Base-by-base conservation (phyloP, 1,140 invertebrate genomes). In the Lethocerus indicus region DNA sequence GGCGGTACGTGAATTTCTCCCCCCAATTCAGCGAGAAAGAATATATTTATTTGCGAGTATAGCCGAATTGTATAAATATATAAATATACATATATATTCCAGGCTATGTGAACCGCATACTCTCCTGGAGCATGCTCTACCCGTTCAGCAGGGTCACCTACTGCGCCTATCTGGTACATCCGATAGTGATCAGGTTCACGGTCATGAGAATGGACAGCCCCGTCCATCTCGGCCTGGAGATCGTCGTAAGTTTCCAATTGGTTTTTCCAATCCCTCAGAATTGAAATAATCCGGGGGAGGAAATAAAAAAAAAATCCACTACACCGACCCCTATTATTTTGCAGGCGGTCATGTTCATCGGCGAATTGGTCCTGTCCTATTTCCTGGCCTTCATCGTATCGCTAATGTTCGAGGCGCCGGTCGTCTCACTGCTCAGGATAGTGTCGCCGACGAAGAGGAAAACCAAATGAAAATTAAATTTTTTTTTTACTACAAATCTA, bases 131-230 rank as follows among this genome's bases (percentile, higher is more conserved):
- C 21, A 72, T 80, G 45, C 64, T 87, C 7, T 86, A 87, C 64
- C 83, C 84, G 46, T 82, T 87, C 62, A 87, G 83, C 37, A 71
- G 84, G 57, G 79, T 85, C 5, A 87, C 84, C 5, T 87, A 87
- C 62, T 87, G 83, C 61, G 79, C 83, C 2, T 87, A 87, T 60
- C 66, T 87, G 37, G 72, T 87, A 37, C 84, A 87, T 66, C 84
- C 84, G 6, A 74, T 87, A 42, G 73, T 85, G 26, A 81, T 87
- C 52, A 70, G 83, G 55, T 68, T 74, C 49, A 76, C 84, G 53
- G 75, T 77, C 21, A 81, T 87, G 71, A 78, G 76, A 49, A 71
- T 81, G 60, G 83, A 86, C 55, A 75, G 78, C 56, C 83, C 84
- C 9, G 65, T 86, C 41, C 84, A 87, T 64, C 63, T 87, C 53